phyloP scores from a whole-genome alignment of 2,888 invertebrate genomes.

The Dinocampus coccinellae region DNA sequence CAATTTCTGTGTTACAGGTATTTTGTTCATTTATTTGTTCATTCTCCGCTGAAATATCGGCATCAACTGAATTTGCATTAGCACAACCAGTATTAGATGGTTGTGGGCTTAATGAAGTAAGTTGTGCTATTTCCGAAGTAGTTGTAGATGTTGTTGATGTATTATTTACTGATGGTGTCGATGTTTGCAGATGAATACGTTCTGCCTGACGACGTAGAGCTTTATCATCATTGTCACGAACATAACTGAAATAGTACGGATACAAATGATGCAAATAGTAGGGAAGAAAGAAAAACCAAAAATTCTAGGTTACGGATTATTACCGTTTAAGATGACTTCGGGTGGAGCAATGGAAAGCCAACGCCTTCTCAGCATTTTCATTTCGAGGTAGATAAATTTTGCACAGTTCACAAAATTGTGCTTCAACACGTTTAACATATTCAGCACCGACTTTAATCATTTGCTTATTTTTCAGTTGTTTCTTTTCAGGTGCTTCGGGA shows the following conservation, averaged over 20 bases:
- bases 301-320: neutral
- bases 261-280: neutral
- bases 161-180: constrained; percentile 52
- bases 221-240: constrained; percentile 83
- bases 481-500: constrained; percentile 57
- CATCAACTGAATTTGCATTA: constrained; percentile 33
- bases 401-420: constrained; percentile 85
- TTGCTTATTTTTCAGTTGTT: constrained; percentile 74
- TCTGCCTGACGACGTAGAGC: constrained; percentile 81
- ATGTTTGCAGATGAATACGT: constrained; percentile 71
- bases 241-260: constrained; percentile 69
- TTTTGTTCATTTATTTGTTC: constrained; percentile 67
- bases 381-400: constrained; percentile 79
- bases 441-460: constrained; percentile 83
- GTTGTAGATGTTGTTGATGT: constrained; percentile 47
- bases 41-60: constrained; percentile 25
- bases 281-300: neutral
- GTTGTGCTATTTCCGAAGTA: constrained; percentile 43
- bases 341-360: constrained; percentile 81
- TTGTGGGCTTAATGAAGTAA: constrained; percentile 10
- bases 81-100: constrained; percentile 16
- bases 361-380: constrained; percentile 74
- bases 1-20: constrained; percentile 33
- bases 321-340: constrained; percentile 80
- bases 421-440: constrained; percentile 83